Percentiles rank a stretch among this genome's conserved stretches.
Evolutionary conservation across 2,797 vertebrate species (phyloP).

Genomic region (Poeciliopsis paucimaculata): DNA sequence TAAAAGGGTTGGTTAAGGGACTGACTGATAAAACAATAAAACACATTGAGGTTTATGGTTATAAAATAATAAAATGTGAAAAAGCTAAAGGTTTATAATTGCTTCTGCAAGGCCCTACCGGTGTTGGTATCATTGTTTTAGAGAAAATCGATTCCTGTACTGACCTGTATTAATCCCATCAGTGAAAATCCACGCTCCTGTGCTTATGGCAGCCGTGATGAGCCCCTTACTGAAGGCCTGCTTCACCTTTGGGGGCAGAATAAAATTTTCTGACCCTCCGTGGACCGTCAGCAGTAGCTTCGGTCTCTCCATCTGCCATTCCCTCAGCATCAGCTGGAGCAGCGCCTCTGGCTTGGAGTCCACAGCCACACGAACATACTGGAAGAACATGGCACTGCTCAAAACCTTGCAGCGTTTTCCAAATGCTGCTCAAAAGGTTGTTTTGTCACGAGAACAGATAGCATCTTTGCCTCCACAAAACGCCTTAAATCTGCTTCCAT

Average conservation of each 20-base stretch:
- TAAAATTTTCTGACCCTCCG: constrained; percentile 92
- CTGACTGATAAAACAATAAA: neutral
- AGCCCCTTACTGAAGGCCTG: constrained; percentile 92
- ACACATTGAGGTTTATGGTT: neutral
- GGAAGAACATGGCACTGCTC: constrained; percentile 31
- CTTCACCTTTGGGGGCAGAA: constrained; percentile 86
- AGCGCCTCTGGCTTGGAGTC: constrained; percentile 88
- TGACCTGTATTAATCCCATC: constrained; percentile 93
- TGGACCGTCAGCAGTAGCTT: constrained; percentile 94
- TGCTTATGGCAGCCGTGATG: constrained; percentile 91
- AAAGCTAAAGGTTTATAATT: neutral
- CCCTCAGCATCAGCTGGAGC: constrained; percentile 90
- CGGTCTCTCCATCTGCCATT: constrained; percentile 97
- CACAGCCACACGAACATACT: constrained; percentile 93
- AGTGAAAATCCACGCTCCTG: constrained; percentile 95
- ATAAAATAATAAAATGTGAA: neutral
- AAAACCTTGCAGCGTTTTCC: neutral
- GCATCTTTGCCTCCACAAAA: constrained; percentile 24
- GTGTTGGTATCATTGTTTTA: neutral
- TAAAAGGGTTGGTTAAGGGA: neutral
- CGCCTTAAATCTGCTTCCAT: constrained; percentile 6
- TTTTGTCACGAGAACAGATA: constrained; percentile 21
- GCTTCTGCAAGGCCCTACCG: neutral
- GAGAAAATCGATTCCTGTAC: constrained; percentile 4
- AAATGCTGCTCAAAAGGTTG: neutral